These are phyloP conservation scores for Raja brachyura DNA, from an alignment of 2,113 vertebrate genomes.

Conservation along the genomic window DNA sequence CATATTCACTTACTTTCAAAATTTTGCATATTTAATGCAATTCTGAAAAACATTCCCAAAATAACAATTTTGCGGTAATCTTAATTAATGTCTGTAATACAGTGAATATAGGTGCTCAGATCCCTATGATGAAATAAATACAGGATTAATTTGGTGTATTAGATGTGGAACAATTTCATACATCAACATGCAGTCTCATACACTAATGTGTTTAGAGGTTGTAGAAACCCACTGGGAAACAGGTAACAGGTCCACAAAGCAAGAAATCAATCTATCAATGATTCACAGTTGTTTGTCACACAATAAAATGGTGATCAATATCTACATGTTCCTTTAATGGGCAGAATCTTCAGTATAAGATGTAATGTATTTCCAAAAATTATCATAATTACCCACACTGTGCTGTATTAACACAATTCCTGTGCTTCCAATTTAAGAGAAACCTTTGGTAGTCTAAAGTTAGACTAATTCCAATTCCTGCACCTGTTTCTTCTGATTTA, in stretches of 20 bases:
- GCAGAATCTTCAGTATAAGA: neutral
- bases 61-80: neutral
- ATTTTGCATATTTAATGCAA: slow-evolving; percentile 84
- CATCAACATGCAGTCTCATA: neutral
- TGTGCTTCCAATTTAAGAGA: neutral
- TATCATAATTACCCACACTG: neutral
- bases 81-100: neutral
- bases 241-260: neutral
- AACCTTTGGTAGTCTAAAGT: neutral
- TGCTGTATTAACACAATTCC: neutral
- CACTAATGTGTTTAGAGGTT: neutral
- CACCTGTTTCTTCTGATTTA: neutral
- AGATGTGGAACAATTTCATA: neutral
- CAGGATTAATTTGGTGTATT: neutral
- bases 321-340: neutral
- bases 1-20: slow-evolving; percentile 93
- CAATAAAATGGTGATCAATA: neutral
- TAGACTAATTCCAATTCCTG: no score
- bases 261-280: neutral
- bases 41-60: slow-evolving; percentile 62
- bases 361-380: neutral
- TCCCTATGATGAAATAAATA: neutral
- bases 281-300: neutral
- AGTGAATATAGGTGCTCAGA: neutral
- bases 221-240: neutral